phyloP scores from a whole-genome alignment of 2,888 invertebrate species.

The Biston stratarius region DNA sequence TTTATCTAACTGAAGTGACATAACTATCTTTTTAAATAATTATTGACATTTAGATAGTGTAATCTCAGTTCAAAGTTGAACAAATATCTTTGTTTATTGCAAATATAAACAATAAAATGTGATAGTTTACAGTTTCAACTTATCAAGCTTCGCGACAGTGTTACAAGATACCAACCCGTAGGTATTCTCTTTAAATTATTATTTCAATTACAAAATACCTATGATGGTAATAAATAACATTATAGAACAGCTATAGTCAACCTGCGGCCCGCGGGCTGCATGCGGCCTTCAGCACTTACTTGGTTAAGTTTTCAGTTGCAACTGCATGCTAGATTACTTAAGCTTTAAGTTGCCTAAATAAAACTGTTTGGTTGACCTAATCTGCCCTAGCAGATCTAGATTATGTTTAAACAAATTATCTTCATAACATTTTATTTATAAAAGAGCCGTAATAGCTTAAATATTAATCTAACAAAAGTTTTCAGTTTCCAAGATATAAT shows the following conservation, averaged over 20 bases:
- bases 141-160: slow-evolving; percentile 33
- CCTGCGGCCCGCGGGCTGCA: too few species aligned
- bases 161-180: slow-evolving; percentile 19
- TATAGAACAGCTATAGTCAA: background rate
- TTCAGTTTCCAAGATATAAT: too few species aligned
- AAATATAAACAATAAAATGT: slow-evolving; percentile 29
- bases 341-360: too few species aligned
- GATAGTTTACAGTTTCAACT: slow-evolving; percentile 11
- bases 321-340: too few species aligned
- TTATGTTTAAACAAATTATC: too few species aligned
- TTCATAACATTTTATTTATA: too few species aligned
- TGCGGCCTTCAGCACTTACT: too few species aligned
- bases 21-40: slow-evolving; percentile 35
- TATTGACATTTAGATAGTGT: slow-evolving; percentile 53
- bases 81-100: slow-evolving; percentile 44
- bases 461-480: too few species aligned
- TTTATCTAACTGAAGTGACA: slow-evolving; percentile 6
- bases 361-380: too few species aligned
- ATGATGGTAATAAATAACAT: background rate
- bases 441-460: too few species aligned
- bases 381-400: too few species aligned
- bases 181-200: background rate
- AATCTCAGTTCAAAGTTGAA: slow-evolving; percentile 59
- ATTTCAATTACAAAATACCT: background rate
- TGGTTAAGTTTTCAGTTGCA: too few species aligned